phyloP scores from a whole-genome alignment of 2,113 vertebrate genomes.

The Triplophysa tibetana region DNA sequence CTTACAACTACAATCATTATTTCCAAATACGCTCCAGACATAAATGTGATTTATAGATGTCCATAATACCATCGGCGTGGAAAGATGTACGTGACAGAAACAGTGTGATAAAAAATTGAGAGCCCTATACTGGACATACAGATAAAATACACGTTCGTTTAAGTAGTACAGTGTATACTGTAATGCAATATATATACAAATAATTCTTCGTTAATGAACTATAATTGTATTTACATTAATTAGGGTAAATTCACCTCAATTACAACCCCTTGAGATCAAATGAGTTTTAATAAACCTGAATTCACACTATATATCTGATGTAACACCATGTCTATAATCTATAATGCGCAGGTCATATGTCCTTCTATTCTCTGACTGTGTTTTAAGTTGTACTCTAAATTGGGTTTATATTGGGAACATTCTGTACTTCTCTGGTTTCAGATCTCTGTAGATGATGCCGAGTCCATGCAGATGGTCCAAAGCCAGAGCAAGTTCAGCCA shows the following conservation, averaged over 20 bases:
- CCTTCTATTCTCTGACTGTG: too few relatives aligned
- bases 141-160: background rate
- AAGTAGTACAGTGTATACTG: too few relatives aligned
- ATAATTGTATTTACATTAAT: too few relatives aligned
- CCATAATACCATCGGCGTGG: background rate
- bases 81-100: background rate
- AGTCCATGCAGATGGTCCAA: conserved; percentile 84
- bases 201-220: too few relatives aligned
- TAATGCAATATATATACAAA: too few relatives aligned
- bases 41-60: conserved; percentile 41
- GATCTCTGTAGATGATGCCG: conserved; percentile 87
- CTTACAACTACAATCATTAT: conserved; percentile 18
- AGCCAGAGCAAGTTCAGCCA: conserved; percentile 85
- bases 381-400: background rate
- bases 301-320: too few relatives aligned
- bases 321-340: too few relatives aligned
- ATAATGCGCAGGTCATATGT: too few relatives aligned
- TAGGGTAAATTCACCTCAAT: too few relatives aligned
- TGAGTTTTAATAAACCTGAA: too few relatives aligned
- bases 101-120: background rate
- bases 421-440: conserved; percentile 85
- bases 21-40: conserved; percentile 9
- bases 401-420: background rate
- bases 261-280: too few relatives aligned
- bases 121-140: background rate